Conservation (phyloP, 2,888 invertebrate genomes). For the Gisinianus flammeolus region DNA sequence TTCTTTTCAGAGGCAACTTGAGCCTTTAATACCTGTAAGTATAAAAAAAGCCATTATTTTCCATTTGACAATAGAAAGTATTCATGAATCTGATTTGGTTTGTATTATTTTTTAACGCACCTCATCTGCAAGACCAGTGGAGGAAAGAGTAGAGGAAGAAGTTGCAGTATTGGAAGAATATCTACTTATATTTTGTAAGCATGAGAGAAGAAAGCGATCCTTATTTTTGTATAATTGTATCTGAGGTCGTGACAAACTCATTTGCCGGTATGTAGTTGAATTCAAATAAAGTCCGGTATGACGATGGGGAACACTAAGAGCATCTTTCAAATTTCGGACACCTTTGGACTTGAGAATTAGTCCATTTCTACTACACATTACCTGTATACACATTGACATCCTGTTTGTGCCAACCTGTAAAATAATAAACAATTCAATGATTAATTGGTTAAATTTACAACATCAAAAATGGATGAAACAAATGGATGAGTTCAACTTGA, state of each 20-base stretch:
- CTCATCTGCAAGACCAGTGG: constrained; percentile 21
- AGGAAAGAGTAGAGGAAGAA: background rate
- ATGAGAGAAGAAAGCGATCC: background rate
- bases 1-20: constrained; percentile 43
- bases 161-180: constrained; percentile 5
- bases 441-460: too few species aligned
- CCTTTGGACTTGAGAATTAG: background rate
- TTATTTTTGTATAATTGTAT: background rate
- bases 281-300: background rate
- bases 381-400: constrained; percentile 1
- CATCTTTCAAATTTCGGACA: constrained; percentile 1
- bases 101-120: background rate
- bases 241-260: background rate
- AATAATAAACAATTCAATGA: background rate
- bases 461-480: too few species aligned
- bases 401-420: background rate
- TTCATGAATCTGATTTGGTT: too few species aligned
- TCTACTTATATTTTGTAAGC: background rate
- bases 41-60: background rate
- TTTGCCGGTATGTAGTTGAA: background rate
- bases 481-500: too few species aligned
- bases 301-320: background rate
- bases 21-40: constrained; percentile 47
- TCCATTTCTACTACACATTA: background rate
- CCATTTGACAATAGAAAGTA: background rate